Percentiles rank a stretch among this genome's conserved stretches.
Conservation (phyloP, 1,140 invertebrate species). For the Odontomachus brunneus region DNA sequence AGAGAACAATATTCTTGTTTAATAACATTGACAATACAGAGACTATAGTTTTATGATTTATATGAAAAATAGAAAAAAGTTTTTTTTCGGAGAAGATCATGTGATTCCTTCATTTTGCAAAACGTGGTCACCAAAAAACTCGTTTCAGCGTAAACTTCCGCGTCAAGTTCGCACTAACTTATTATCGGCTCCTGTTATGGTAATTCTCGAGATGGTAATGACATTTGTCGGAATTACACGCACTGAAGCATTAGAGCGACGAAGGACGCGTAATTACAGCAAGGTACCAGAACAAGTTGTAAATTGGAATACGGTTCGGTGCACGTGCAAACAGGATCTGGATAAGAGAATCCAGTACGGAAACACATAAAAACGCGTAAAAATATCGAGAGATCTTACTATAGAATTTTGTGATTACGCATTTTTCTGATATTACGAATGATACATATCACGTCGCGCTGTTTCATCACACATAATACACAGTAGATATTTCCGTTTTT, state of each 20-base stretch:
- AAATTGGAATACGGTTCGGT: background rate
- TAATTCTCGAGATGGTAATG: slow-evolving; percentile 36
- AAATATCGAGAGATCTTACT: background rate
- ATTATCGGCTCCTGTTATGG: slow-evolving; percentile 3
- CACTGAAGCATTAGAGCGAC: background rate
- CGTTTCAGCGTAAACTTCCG: slow-evolving; percentile 13
- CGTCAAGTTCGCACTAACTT: slow-evolving; percentile 12
- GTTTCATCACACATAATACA: background rate
- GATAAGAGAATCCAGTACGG: too few species aligned
- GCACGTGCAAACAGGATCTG: background rate
- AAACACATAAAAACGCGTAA: background rate
- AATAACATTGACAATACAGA: background rate
- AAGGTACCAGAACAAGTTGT: background rate
- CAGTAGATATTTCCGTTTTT: too few species aligned
- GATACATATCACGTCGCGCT: background rate
- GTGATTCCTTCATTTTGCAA: slow-evolving; percentile 1
- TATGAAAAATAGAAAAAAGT: background rate
- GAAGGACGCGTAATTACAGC: slow-evolving; percentile 23
- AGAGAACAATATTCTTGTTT: too few species aligned
- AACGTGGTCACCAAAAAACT: background rate
- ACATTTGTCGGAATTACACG: slow-evolving; percentile 27
- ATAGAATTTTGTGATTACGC: background rate
- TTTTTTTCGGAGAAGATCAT: background rate
- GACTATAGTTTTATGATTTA: background rate
- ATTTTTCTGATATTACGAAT: background rate